phyloP scores from a whole-genome alignment of 1,140 invertebrate genomes.

The Onthophagus taurus region DNA sequence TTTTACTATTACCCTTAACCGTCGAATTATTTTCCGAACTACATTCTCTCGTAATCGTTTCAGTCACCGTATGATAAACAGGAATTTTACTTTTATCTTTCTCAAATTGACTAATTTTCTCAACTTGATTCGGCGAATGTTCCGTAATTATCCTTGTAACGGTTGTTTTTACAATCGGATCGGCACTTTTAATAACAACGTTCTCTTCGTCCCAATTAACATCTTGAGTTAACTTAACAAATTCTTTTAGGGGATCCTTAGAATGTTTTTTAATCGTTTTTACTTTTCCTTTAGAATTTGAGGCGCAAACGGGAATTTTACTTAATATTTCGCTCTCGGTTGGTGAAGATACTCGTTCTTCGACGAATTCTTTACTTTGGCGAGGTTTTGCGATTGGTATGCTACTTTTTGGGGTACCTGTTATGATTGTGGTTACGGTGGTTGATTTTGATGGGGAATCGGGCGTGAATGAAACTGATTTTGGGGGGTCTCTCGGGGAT shows the following conservation, averaged over 20 bases:
- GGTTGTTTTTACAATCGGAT: constrained; percentile 38
- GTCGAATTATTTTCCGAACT: background rate
- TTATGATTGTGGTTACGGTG: no score
- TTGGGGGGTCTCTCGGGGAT: constrained; percentile 4
- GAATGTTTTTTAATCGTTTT: constrained; percentile 40
- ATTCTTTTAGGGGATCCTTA: constrained; percentile 37
- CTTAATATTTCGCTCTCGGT: constrained; percentile 28
- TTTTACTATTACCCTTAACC: constrained; percentile 35
- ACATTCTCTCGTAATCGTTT: background rate
- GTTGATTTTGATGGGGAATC: constrained; percentile 15
- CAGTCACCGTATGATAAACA: constrained; percentile 14
- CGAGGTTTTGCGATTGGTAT: constrained; percentile 26
- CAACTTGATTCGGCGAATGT: constrained; percentile 10
- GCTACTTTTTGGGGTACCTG: constrained; percentile 18
- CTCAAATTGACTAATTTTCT: constrained; percentile 19
- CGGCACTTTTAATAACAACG: constrained; percentile 33
- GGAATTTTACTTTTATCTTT: constrained; percentile 29
- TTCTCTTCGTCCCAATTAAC: constrained; percentile 40
- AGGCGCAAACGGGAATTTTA: constrained; percentile 31
- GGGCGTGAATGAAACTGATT: constrained; percentile 6
- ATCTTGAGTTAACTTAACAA: constrained; percentile 33
- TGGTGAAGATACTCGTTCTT: constrained; percentile 17
- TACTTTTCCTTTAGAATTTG: constrained; percentile 30
- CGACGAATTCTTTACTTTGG: constrained; percentile 18
- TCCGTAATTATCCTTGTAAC: constrained; percentile 24